phyloP scores from a whole-genome alignment of 1,140 invertebrate genomes.

The Cyphomyrmex costatus region DNA sequence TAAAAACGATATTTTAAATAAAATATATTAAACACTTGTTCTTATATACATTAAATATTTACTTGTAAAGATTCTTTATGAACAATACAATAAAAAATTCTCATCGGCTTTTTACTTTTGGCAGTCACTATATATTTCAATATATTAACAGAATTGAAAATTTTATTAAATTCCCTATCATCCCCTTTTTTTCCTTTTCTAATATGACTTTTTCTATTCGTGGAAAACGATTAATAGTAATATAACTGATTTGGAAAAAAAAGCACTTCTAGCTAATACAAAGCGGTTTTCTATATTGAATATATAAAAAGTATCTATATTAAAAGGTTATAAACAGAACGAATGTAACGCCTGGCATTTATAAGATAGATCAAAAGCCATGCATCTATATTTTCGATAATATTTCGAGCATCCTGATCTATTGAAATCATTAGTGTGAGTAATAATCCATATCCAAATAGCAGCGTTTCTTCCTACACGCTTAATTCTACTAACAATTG shows the following conservation, averaged over 20 bases:
- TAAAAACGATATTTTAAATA: too few relatives aligned
- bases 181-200: background rate
- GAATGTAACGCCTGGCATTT: conserved; percentile 19
- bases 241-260: conserved; percentile 38
- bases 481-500: conserved; percentile 2
- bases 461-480: background rate
- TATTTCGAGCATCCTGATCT: background rate
- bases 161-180: background rate
- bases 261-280: conserved; percentile 14
- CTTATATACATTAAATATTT: too few relatives aligned
- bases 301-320: background rate
- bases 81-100: too few relatives aligned
- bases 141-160: background rate
- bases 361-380: background rate
- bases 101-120: too few relatives aligned
- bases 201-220: background rate
- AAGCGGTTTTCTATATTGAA: conserved; percentile 8
- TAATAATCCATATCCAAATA: conserved; percentile 24
- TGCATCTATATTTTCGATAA: background rate
- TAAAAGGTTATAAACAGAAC: background rate
- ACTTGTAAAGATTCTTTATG: too few relatives aligned
- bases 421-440: conserved; percentile 15
- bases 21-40: too few relatives aligned
- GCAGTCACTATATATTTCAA: background rate
- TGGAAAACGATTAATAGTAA: conserved; percentile 7